Conservation (phyloP, 2,113 vertebrate genomes). For the Vulpes lagopus region DNA sequence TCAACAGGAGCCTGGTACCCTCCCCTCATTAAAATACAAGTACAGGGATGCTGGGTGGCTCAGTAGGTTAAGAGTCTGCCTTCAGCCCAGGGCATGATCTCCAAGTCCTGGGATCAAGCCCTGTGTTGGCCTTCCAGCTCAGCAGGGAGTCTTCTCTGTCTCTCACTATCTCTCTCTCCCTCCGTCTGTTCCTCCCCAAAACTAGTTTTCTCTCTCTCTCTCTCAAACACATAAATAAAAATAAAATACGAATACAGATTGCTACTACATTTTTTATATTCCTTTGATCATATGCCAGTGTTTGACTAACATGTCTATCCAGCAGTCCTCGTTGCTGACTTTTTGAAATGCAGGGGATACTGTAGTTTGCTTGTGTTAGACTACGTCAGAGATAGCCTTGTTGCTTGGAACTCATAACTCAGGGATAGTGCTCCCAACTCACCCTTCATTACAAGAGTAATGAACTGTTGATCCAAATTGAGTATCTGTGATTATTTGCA, state of each 20-base stretch:
- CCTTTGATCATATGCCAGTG: background rate
- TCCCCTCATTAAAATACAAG: background rate
- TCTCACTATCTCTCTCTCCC: too few relatives aligned
- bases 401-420: background rate
- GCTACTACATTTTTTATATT: background rate
- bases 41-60: too few relatives aligned
- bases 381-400: background rate
- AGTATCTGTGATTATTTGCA: slow-evolving; percentile 8
- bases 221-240: too few relatives aligned
- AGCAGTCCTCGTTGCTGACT: background rate
- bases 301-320: background rate
- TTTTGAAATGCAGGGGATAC: background rate
- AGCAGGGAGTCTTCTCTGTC: too few relatives aligned
- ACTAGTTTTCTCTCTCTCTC: too few relatives aligned
- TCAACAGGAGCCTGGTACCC: background rate
- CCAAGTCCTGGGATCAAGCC: too few relatives aligned
- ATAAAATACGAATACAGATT: background rate
- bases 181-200: too few relatives aligned
- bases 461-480: background rate
- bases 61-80: too few relatives aligned
- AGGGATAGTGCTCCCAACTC: background rate
- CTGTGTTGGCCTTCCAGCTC: too few relatives aligned
- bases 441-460: slow-evolving; percentile 12
- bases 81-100: too few relatives aligned
- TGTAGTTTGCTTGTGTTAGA: background rate